These are phyloP conservation scores for Anhinga anhinga DNA, from an alignment of 2,113 vertebrate genomes.

Conservation along the genomic window DNA sequence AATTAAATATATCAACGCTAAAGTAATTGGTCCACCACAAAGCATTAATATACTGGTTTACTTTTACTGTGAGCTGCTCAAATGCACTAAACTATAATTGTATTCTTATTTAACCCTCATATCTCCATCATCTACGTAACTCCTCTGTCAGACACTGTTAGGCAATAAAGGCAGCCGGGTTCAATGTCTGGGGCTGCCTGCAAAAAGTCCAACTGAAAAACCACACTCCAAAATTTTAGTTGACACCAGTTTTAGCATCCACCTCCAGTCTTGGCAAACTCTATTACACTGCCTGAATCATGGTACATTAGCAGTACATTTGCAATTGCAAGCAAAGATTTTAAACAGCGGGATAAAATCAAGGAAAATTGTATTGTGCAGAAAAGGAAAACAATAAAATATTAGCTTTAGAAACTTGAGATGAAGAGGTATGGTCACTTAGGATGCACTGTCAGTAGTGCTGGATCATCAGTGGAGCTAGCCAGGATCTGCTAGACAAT, in stretches of 20 bases:
- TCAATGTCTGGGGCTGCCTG: not conserved
- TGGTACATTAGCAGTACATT: not conserved
- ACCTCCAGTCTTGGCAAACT: not conserved
- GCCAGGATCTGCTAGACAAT: not conserved
- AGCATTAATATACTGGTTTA: not conserved
- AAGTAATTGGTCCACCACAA: slow-evolving; percentile 4
- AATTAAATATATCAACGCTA: not conserved
- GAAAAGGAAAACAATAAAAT: not conserved
- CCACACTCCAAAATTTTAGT: not conserved
- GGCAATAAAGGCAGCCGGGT: not conserved
- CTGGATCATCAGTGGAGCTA: not conserved
- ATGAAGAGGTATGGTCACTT: not conserved
- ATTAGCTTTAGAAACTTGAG: not conserved
- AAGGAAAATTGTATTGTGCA: not conserved
- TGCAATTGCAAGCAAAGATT: not conserved
- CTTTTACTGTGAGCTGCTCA: not conserved
- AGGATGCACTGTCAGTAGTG: not conserved
- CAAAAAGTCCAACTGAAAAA: not conserved
- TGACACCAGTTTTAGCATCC: slow-evolving; percentile 8
- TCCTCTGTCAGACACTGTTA: not conserved
- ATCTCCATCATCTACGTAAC: not conserved
- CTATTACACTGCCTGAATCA: not conserved
- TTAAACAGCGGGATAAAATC: not conserved
- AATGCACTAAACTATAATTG: not conserved
- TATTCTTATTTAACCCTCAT: not conserved